Conservation (phyloP, 1,140 invertebrate genomes). For the Papilio xuthus region DNA sequence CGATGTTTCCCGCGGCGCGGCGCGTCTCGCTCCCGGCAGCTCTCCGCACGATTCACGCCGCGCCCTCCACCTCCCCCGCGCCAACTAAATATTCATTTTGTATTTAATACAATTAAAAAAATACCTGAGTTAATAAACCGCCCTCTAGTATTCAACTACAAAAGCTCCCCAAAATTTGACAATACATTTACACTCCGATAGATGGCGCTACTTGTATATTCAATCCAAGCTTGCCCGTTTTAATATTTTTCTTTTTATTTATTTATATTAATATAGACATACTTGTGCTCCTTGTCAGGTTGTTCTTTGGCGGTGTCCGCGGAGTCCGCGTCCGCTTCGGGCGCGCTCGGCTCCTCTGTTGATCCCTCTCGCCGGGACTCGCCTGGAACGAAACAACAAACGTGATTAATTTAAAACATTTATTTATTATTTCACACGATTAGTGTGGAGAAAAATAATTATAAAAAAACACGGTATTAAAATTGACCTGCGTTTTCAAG, state of each 20-base stretch:
- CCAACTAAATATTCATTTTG: constrained; percentile 50
- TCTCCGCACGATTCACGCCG: constrained; percentile 78
- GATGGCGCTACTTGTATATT: constrained; percentile 39
- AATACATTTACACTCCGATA: not conserved
- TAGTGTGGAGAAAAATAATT: no score
- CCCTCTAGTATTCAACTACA: constrained; percentile 26
- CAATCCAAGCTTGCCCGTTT: not conserved
- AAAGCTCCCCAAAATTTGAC: constrained; percentile 38
- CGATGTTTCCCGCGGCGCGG: constrained; percentile 76
- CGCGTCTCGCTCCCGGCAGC: constrained; percentile 73
- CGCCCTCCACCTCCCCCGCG: constrained; percentile 50
- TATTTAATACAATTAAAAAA: not conserved
- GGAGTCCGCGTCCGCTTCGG: constrained; percentile 63
- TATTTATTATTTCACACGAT: not conserved
- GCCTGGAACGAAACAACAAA: constrained; percentile 49
- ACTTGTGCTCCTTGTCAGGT: constrained; percentile 68
- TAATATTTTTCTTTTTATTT: not conserved
- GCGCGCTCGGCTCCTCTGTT: constrained; percentile 64
- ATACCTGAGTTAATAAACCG: no score
- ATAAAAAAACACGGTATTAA: no score
- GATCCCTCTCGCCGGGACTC: constrained; percentile 71
- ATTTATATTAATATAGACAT: constrained; percentile 39
- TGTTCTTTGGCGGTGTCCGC: constrained; percentile 61
- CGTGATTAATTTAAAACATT: not conserved
- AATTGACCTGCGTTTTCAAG: no score